phyloP scores from a whole-genome alignment of 2,797 vertebrate genomes.

The Sebastes wilsoni region DNA sequence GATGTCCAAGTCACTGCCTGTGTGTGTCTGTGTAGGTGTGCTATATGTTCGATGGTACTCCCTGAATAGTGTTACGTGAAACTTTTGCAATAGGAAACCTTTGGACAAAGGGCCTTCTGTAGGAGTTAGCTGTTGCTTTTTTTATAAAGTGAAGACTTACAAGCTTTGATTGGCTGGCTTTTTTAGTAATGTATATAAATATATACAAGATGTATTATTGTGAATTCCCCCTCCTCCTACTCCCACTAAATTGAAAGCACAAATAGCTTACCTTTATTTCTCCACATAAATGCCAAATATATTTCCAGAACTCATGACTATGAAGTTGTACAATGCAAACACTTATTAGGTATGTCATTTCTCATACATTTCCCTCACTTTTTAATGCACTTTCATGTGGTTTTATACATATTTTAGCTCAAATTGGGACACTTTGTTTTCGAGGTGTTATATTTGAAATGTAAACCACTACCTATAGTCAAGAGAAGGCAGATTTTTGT shows the following conservation, averaged over 20 bases:
- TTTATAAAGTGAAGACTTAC: slow-evolving; percentile 74
- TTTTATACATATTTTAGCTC: slow-evolving; percentile 67
- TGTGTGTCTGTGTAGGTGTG: slow-evolving; percentile 71
- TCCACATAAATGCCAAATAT: slow-evolving; percentile 77
- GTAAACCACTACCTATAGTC: slow-evolving; percentile 76
- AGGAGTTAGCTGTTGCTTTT: slow-evolving; percentile 70
- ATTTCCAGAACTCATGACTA: slow-evolving; percentile 65
- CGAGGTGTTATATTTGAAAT: slow-evolving; percentile 58
- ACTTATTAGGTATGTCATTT: slow-evolving; percentile 58
- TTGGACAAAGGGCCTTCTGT: slow-evolving; percentile 74
- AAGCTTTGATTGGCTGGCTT: slow-evolving; percentile 75
- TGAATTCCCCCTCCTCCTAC: slow-evolving; percentile 47
- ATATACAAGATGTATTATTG: slow-evolving; percentile 76
- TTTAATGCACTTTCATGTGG: slow-evolving; percentile 80
- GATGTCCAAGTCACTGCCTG: slow-evolving; percentile 72
- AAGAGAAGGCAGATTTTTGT: slow-evolving; percentile 24
- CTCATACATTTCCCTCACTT: slow-evolving; percentile 67
- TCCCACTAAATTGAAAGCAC: slow-evolving; percentile 76
- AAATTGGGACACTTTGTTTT: slow-evolving; percentile 59
- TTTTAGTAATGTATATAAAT: slow-evolving; percentile 75
- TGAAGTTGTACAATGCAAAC: slow-evolving; percentile 69
- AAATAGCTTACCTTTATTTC: slow-evolving; percentile 70
- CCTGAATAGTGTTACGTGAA: slow-evolving; percentile 73
- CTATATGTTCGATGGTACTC: slow-evolving; percentile 76
- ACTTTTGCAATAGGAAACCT: slow-evolving; percentile 76